Base-by-base conservation (phyloP, 2,797 vertebrate species). In the Cossypha heuglini region DNA sequence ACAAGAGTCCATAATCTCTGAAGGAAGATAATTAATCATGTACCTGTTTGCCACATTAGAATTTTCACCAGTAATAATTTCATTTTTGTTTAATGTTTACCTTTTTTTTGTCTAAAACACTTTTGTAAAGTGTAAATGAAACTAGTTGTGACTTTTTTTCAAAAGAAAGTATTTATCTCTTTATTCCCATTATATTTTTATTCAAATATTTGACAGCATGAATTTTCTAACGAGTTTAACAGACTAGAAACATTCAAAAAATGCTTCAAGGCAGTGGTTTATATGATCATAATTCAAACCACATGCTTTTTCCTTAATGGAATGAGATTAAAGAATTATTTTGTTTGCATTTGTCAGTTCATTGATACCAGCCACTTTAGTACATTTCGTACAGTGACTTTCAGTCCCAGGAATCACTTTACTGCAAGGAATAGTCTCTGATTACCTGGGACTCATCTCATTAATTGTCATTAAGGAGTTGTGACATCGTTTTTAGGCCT, bases 261-360 rank as follows among this genome's bases (percentile, higher is more conserved):
- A 45, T 89, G 71, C n/a, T 75, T 77, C 35, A 87, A 96, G 38
- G 77, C 52, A 37, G 49, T 67, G 52, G 22, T 74, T 95, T 85
- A 46, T 73, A 43, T 61, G 35, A 58, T 57, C 29, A 7, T 66
- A 71, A 92, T 69, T 95, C 83, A 94, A 92, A 74, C 33, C n/a
- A 63, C 42, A 25, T 83, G 57, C 22, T 20, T 40, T 64, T 90
- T 89, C 61, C 74, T 85, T 82, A 82, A 67, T 29, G 38, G 72
- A 91, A 87, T 43, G 31, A 85, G 57, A 83, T 71, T 68, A 92
- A 95, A 91, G 35, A 58, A 87, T 75, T 72, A 19, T 68, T 94
- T 69, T 72, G 37, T 92, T 94, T 75, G 49, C 66, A 58, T 88
- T 81, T 85, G 35, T 80, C 51, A 12, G 37, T 89, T 81, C 87